Evolutionary conservation across 2,113 vertebrate species (phyloP).

Genomic region (Conger conger): DNA sequence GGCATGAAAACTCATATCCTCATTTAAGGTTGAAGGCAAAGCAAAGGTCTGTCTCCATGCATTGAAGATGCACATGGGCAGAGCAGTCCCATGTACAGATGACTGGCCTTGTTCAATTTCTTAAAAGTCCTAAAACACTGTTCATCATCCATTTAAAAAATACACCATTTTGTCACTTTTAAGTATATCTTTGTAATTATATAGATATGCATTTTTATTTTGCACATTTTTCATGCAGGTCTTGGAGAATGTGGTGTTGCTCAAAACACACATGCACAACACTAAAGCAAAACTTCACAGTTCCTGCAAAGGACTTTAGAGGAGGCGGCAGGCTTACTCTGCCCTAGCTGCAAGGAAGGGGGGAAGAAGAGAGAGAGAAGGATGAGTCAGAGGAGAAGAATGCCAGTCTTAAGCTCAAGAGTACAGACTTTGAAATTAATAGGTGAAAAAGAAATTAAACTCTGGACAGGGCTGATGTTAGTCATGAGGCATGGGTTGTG

Average conservation of each 20-base stretch:
- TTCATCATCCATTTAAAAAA: conserved; percentile 51
- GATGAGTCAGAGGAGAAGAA: conserved; percentile 45
- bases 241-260: conserved; percentile 82
- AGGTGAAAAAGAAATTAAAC: not conserved
- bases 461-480: not conserved
- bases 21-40: conserved; percentile 53
- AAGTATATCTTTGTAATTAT: conserved; percentile 39
- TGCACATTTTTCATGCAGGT: conserved; percentile 82
- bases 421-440: not conserved
- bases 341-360: conserved; percentile 84
- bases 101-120: conserved; percentile 68
- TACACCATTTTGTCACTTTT: conserved; percentile 29
- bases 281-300: conserved; percentile 86
- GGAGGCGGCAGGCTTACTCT: conserved; percentile 80
- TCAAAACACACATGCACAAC: conserved; percentile 95
- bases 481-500: not conserved
- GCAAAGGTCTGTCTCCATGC: conserved; percentile 68
- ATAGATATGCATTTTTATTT: conserved; percentile 45
- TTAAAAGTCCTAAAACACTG: conserved; percentile 65
- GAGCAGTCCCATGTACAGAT: conserved; percentile 54
- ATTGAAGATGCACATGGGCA: conserved; percentile 67
- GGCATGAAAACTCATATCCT: conserved; percentile 62
- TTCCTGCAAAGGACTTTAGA: conserved; percentile 70
- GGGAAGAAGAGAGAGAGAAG: conserved; percentile 62
- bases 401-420: not conserved